Conservation (phyloP, 1,140 invertebrate genomes). For the Proctacanthus coquilletti region DNA sequence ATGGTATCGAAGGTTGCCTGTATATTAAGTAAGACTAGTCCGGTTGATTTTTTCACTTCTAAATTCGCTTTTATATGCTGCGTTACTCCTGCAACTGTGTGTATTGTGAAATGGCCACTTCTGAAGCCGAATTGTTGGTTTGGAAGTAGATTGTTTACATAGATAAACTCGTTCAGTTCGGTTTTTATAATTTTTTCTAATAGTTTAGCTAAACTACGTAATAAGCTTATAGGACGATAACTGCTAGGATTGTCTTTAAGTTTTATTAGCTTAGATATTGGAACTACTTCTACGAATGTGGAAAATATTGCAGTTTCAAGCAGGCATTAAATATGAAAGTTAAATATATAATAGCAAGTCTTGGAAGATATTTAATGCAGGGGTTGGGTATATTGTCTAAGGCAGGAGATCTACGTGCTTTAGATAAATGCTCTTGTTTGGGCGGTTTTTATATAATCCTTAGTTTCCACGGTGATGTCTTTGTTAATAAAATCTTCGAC, state of each 20-base stretch:
- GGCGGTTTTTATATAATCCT: neutral
- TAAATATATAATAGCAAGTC: too few species aligned
- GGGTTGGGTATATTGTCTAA: too few species aligned
- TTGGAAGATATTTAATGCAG: too few species aligned
- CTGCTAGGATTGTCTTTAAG: too few species aligned
- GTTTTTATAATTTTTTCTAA: neutral
- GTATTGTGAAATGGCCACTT: neutral
- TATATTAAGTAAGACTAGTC: constrained; percentile 16
- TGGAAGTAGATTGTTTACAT: neutral
- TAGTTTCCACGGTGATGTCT: neutral
- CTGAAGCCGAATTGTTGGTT: neutral
- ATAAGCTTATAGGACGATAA: neutral
- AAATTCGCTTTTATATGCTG: too few species aligned
- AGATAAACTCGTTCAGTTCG: neutral
- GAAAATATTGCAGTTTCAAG: too few species aligned
- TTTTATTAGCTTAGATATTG: too few species aligned
- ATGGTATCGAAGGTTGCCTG: constrained; percentile 21
- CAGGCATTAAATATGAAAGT: too few species aligned
- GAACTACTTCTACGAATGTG: too few species aligned
- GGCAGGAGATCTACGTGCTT: too few species aligned
- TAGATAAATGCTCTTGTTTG: too few species aligned
- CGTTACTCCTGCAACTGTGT: constrained; percentile 1
- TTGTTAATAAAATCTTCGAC: neutral
- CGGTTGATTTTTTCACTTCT: constrained; percentile 16
- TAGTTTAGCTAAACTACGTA: neutral